Base-by-base conservation (phyloP, 2,888 invertebrate genomes). In the Thereva unica region DNA sequence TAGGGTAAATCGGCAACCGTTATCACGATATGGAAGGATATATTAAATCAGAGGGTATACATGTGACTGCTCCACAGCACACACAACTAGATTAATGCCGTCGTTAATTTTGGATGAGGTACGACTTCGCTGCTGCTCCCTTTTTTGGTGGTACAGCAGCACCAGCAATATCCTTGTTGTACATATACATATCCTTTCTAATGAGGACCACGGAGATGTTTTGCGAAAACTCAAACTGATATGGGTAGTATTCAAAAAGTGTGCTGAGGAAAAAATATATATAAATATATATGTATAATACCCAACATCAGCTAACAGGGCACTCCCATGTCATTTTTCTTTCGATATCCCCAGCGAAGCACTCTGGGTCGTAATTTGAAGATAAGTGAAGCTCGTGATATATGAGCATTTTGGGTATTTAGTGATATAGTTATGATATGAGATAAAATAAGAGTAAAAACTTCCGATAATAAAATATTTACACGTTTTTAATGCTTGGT, bases 321-420 rank as follows among this genome's bases (percentile, higher is more conserved):
- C 64, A 42, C 42, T 59, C 47, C 56, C 7, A 37, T 41, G 10
- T 57, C 67, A 67, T 64, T 57, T 57, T 64, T 64, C 67, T 53
- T 67, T 54, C 45, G 9, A 40, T 49, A 59, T 35, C 35, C 8
- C 10, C 45, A n/a, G 35, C 7, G 38, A 49, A 40, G 23, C 37
- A 23, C 9, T 12, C 23, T 37, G 61, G 61, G 40, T 38, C 44
- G 41, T 61, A 61, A 61, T 61, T 63, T 63, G 4, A 9, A 63
- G 42, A 63, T 52, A 63, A 52, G 42, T 63, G 23, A 23, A 23
- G 23, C 23, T 23, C 23, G 23, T 23, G 23, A 23, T 23, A 23
- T 23, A 23, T 23, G 23, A 23, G 23, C 23, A 23, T 23, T 23
- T 23, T 23, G 23, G 23, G 23, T 23, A 23, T 23, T 23, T 23